Percentiles rank a stretch among this genome's conserved stretches.
Conservation (phyloP, 2,797 vertebrate species). For the Eleutherodactylus coqui region DNA sequence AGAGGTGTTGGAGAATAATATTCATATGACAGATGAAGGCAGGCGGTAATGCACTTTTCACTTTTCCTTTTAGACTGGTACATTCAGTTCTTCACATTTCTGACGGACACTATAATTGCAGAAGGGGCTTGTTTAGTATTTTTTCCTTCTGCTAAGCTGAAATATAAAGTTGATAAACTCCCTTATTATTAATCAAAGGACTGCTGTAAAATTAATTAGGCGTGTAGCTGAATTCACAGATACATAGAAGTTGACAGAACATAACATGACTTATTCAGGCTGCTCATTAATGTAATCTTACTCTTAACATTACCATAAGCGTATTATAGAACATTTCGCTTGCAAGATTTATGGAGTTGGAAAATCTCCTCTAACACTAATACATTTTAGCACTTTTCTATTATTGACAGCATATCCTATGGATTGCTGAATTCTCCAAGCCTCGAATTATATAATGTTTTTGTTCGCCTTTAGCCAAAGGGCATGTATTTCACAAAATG, state of each 20-base stretch:
- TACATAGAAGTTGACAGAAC: constrained; percentile 58
- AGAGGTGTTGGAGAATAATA: background rate
- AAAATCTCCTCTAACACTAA: constrained; percentile 47
- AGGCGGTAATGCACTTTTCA: background rate
- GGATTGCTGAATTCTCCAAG: constrained; percentile 9
- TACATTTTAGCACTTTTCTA: constrained; percentile 25
- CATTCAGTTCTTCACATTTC: too few species aligned
- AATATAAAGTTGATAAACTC: constrained; percentile 49
- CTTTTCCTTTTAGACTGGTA: too few species aligned
- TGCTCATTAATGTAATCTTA: constrained; percentile 59
- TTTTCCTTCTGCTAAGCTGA: constrained; percentile 12
- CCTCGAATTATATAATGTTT: background rate
- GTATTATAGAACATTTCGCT: constrained; percentile 45
- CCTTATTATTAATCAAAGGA: constrained; percentile 56
- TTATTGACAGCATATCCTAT: constrained; percentile 26
- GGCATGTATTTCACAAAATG: background rate
- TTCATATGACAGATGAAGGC: background rate
- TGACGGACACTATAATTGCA: constrained; percentile 3
- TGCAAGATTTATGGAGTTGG: constrained; percentile 46
- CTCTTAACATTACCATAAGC: constrained; percentile 53
- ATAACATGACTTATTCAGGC: constrained; percentile 60
- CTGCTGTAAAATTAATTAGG: constrained; percentile 59
- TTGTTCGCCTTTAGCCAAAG: background rate
- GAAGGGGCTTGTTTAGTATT: constrained; percentile 3
- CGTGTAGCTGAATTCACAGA: constrained; percentile 41